phyloP scores from a whole-genome alignment of 2,797 vertebrate species.

The Cynodonichthys magdalenae region DNA sequence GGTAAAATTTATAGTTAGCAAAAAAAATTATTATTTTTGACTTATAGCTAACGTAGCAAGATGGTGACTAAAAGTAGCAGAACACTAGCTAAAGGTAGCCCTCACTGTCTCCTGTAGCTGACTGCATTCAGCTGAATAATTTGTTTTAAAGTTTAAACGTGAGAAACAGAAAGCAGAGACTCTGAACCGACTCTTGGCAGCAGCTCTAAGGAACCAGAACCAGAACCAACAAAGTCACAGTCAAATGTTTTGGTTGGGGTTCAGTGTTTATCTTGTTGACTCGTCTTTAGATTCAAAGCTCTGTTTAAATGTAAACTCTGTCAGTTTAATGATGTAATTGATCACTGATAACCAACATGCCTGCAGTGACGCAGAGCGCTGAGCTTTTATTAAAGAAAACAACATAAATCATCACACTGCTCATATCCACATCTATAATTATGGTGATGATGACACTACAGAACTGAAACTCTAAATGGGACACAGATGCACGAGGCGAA shows the following conservation, averaged over 20 bases:
- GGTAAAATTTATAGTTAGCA: too few relatives aligned
- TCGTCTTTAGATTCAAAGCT: not conserved
- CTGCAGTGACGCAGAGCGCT: not conserved
- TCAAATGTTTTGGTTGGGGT: not conserved
- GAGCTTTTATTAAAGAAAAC: not conserved
- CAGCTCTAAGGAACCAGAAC: not conserved
- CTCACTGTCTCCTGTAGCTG: too few relatives aligned
- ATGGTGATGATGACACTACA: constrained; percentile 20
- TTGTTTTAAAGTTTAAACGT: not conserved
- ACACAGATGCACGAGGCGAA: constrained; percentile 22
- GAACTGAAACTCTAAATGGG: constrained; percentile 19
- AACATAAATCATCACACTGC: not conserved
- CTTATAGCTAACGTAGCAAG: too few relatives aligned
- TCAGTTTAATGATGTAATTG: constrained; percentile 3
- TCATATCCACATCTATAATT: constrained; percentile 3
- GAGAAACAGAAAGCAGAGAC: not conserved
- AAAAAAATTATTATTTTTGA: too few relatives aligned
- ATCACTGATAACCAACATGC: constrained; percentile 9
- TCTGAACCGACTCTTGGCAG: not conserved
- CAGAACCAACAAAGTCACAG: not conserved
- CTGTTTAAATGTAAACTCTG: not conserved
- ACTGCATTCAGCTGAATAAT: too few relatives aligned
- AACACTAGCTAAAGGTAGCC: too few relatives aligned
- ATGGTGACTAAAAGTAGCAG: too few relatives aligned
- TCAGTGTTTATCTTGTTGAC: constrained; percentile 1